phyloP scores from a whole-genome alignment of 2,888 invertebrate genomes.

The Hartigia nigra region DNA sequence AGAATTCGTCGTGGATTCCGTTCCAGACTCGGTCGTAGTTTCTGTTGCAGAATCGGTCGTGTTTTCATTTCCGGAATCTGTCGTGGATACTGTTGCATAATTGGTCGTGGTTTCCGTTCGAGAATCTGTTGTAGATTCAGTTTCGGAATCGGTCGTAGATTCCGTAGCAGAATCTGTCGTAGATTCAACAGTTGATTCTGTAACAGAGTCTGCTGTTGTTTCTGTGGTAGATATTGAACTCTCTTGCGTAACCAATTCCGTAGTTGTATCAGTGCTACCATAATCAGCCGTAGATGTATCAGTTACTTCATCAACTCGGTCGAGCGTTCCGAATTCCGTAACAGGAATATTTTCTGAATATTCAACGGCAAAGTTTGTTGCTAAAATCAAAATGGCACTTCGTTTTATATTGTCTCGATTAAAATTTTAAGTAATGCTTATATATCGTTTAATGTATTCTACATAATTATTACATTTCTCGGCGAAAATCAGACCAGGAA shows the following conservation, averaged over 20 bases:
- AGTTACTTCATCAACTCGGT: no score
- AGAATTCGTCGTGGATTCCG: background rate
- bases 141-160: background rate
- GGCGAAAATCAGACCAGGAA: background rate
- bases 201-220: background rate
- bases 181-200: background rate
- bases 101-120: background rate
- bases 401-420: background rate
- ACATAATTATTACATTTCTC: background rate
- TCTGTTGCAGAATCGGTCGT: constrained; percentile 3
- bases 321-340: background rate
- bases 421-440: background rate
- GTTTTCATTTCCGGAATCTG: background rate
- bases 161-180: background rate
- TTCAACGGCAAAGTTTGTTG: background rate
- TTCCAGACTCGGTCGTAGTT: background rate
- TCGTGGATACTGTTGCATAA: background rate
- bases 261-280: background rate
- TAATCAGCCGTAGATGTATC: background rate
- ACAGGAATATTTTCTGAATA: background rate
- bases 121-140: background rate
- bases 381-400: background rate
- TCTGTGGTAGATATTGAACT: background rate
- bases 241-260: background rate
- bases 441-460: background rate